Conservation (phyloP, 2,888 invertebrate species). For the Xanthostigma xanthostigma region DNA sequence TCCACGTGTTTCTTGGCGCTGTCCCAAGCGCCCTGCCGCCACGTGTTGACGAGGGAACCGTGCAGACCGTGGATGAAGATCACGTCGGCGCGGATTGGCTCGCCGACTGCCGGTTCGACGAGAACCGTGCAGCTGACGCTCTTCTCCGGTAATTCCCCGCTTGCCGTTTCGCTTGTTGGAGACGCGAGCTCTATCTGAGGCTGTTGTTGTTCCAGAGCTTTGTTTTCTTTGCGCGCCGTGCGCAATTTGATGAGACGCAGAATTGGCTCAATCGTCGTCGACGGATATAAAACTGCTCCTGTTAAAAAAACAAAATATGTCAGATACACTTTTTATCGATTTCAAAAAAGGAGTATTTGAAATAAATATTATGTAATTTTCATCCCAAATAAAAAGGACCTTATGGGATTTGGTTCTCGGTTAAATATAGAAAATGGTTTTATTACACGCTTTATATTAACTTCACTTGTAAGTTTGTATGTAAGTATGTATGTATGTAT, state of each 20-base stretch:
- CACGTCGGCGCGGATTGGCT: constrained; percentile 40
- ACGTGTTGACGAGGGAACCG: constrained; percentile 65
- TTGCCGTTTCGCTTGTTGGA: neutral
- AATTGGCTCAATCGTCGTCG: constrained; percentile 7
- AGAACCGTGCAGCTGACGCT: constrained; percentile 26
- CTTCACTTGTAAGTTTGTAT: too few relatives aligned
- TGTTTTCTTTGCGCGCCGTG: neutral
- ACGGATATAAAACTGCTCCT: constrained; percentile 7
- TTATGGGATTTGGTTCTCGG: too few relatives aligned
- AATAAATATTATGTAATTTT: too few relatives aligned
- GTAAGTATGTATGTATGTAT: too few relatives aligned
- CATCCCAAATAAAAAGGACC: too few relatives aligned
- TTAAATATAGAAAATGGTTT: too few relatives aligned
- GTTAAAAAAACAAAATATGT: neutral
- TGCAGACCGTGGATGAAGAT: constrained; percentile 73
- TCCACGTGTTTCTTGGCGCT: constrained; percentile 18
- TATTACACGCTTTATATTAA: too few relatives aligned
- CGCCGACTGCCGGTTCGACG: constrained; percentile 19
- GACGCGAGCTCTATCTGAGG: neutral
- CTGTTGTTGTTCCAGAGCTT: neutral
- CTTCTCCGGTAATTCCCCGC: constrained; percentile 20
- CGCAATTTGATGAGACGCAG: constrained; percentile 6
- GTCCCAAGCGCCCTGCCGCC: constrained; percentile 63
- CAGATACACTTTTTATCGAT: too few relatives aligned
- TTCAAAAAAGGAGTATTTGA: too few relatives aligned